Percentiles rank a stretch among this genome's conserved stretches.
These are phyloP conservation scores for Cephus sareptanus DNA, from an alignment of 2,888 invertebrate genomes.

Conservation along the genomic window DNA sequence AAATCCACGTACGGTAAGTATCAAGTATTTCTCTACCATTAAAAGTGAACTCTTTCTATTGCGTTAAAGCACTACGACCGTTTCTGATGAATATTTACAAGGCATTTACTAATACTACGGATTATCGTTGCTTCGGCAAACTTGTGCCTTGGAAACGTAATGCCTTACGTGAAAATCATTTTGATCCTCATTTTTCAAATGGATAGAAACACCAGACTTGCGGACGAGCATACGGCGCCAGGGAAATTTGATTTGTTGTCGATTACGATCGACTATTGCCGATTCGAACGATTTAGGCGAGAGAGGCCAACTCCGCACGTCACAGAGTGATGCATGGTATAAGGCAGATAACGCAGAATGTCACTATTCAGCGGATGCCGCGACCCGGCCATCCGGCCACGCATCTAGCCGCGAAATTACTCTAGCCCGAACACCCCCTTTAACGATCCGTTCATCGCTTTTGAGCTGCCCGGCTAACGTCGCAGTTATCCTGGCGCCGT, in stretches of 20 bases:
- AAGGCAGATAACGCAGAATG: constrained; percentile 48
- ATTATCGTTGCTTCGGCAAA: neutral
- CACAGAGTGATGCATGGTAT: constrained; percentile 30
- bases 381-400: constrained; percentile 24
- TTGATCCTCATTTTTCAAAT: constrained; percentile 43
- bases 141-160: neutral
- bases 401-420: constrained; percentile 36
- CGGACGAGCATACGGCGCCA: neutral
- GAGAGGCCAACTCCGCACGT: constrained; percentile 38
- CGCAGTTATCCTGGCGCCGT: too few species aligned
- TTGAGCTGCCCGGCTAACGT: neutral
- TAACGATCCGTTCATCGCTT: neutral
- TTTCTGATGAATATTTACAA: neutral
- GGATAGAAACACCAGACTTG: constrained; percentile 34
- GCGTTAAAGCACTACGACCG: neutral
- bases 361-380: constrained; percentile 38
- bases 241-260: constrained; percentile 53
- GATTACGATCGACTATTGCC: constrained; percentile 57
- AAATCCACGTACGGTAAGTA: neutral
- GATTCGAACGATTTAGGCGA: constrained; percentile 20
- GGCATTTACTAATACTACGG: neutral
- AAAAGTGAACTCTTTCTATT: neutral
- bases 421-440: neutral
- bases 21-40: neutral
- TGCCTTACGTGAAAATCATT: neutral